Evolutionary conservation across 2,797 vertebrate genomes (phyloP), one percentile per base, ranked within the genome.

Genomic region (Microctenopoma steveboyesi): DNA sequence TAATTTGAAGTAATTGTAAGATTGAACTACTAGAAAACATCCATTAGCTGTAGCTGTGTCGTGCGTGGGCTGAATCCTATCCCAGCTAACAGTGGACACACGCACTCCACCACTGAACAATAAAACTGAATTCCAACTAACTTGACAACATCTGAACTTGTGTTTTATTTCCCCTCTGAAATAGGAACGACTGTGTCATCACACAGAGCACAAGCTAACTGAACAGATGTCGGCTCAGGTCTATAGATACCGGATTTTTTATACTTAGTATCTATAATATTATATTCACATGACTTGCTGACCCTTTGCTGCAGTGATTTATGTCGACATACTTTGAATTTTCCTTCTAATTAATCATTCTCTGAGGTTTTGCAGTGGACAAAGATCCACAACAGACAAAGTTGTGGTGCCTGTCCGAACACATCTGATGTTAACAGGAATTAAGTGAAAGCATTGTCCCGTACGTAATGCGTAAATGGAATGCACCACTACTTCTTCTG

Each of bases 371-470:
- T 28, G 37, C 11, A 11, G 10, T 53, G 43, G 33, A 10, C 40
- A 25, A 47, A 47, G 28, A 3, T 28, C 7, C 51, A 7, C 27
- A 5, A 33, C 5, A 13, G 33, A 30, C 18, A 59, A 40, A 43
- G 18, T 22, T 16, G 3, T 16, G 5, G 18, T 0, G 55, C 16
- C 50, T 59, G 35, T 22, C 55, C 25, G 39, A 42, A 18, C 35
- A 30, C 25, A 13, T 57, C 16, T 40, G 6, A 59, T 45, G 39
- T 46, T 15, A 2, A 22, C 3, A 1, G 25, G 1, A 59, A 67
- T 16, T 40, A 46, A 49, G 27, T 33, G 13, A 43, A 60, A 18
- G 22, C 35, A 50, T 69, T 5, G 51, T 64, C 22, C 66, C 11
- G 8, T 2, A 53, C 54, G 50, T 43, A 7, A 35, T 52, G 64